These are phyloP conservation scores for Pangasius larnaudii DNA, from an alignment of 2,797 vertebrate species.

Conservation along the genomic window DNA sequence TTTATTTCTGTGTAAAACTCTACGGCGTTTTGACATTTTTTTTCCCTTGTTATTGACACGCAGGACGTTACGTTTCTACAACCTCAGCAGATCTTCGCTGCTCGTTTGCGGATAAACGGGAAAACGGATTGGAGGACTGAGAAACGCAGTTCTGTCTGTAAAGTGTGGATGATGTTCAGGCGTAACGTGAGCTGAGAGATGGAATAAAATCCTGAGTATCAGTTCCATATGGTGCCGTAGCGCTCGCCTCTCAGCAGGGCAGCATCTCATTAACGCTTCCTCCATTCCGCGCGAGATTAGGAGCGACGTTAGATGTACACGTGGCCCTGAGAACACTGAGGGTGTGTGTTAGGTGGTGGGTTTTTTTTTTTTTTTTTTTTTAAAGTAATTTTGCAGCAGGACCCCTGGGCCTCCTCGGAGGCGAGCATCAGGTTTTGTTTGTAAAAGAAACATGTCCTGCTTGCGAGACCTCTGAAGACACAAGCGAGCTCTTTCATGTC, in stretches of 20 bases:
- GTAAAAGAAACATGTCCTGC: constrained; percentile 25
- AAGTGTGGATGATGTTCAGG: too few species aligned
- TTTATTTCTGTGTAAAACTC: neutral
- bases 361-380: neutral
- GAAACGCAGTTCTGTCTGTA: neutral
- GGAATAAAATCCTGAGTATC: neutral
- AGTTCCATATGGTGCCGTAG: constrained; percentile 9
- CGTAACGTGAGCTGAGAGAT: neutral
- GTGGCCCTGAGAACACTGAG: neutral
- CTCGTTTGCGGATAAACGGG: neutral
- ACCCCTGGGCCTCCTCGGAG: neutral
- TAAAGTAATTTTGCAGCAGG: neutral
- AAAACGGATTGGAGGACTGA: neutral
- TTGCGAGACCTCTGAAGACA: constrained; percentile 23
- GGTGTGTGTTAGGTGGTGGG: neutral
- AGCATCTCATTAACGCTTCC: constrained; percentile 46
- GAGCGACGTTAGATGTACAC: constrained; percentile 8
- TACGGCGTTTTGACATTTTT: neutral
- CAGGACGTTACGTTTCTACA: neutral
- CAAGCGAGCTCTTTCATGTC: constrained; percentile 37
- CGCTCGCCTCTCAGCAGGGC: constrained; percentile 34
- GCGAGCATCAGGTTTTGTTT: constrained; percentile 20
- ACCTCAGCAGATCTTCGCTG: neutral
- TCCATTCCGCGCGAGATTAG: constrained; percentile 31
- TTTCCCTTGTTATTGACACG: neutral